Conservation (phyloP, 2,797 vertebrate genomes). For the Eulemur mongoz region DNA sequence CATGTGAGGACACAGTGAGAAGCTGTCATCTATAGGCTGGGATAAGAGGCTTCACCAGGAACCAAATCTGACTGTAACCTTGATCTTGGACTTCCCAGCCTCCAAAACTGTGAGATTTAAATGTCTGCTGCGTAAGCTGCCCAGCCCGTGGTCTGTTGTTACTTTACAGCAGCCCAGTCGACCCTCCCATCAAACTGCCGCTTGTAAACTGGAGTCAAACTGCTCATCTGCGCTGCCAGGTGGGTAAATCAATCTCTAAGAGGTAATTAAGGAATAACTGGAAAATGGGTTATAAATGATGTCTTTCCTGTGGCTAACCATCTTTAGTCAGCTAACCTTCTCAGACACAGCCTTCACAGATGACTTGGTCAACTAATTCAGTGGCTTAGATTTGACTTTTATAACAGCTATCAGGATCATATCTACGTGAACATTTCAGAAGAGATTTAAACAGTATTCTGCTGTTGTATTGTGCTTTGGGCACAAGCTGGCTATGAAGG, state of each 20-base stretch:
- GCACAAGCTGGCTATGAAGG: neutral
- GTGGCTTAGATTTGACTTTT: conserved; percentile 11
- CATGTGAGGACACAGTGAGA: neutral
- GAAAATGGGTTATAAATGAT: neutral
- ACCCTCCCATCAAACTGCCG: neutral
- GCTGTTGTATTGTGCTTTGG: conserved; percentile 30
- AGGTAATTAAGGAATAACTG: neutral
- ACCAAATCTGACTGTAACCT: neutral
- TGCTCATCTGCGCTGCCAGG: neutral
- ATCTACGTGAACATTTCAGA: neutral
- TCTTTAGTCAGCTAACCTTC: neutral
- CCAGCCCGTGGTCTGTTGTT: neutral
- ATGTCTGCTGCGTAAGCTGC: neutral
- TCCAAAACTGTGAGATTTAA: neutral
- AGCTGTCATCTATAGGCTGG: neutral
- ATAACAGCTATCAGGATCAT: neutral
- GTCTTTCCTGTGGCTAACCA: neutral
- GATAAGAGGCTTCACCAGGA: neutral
- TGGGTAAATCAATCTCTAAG: neutral
- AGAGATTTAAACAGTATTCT: conserved; percentile 30
- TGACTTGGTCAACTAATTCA: conserved; percentile 32
- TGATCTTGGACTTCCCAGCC: neutral
- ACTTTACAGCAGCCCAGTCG: neutral
- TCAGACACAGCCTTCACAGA: conserved; percentile 42
- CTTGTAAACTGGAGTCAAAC: neutral